phyloP scores from a whole-genome alignment of 2,888 invertebrate genomes.

The Aphidoletes aphidimyza region DNA sequence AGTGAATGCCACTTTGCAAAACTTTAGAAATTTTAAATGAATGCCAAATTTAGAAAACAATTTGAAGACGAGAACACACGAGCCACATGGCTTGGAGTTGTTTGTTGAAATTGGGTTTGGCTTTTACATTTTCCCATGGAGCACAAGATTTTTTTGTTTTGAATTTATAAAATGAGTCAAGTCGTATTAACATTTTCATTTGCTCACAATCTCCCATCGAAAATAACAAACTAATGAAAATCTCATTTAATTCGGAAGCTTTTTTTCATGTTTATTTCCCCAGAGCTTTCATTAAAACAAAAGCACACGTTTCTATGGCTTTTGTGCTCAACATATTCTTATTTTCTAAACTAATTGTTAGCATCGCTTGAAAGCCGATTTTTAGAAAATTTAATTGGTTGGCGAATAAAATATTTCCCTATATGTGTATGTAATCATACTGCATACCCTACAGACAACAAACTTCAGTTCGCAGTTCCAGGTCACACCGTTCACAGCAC shows the following conservation, averaged over 20 bases:
- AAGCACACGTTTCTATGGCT: not conserved
- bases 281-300: constrained; percentile 26
- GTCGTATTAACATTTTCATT: constrained; percentile 8
- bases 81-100: too few relatives aligned
- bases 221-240: constrained; percentile 1
- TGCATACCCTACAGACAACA: too few relatives aligned
- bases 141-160: too few relatives aligned
- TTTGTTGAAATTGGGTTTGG: too few relatives aligned
- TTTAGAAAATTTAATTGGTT: too few relatives aligned
- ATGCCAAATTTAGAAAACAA: constrained; percentile 3
- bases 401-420: too few relatives aligned
- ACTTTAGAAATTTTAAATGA: not conserved
- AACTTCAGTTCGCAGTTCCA: too few relatives aligned
- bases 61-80: not conserved
- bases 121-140: too few relatives aligned
- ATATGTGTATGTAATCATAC: too few relatives aligned
- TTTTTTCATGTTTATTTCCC: not conserved
- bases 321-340: constrained; percentile 11
- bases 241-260: constrained; percentile 5
- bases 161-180: not conserved
- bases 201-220: not conserved
- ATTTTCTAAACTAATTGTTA: not conserved
- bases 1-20: too few relatives aligned
- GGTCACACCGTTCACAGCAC: too few relatives aligned
- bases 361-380: not conserved